Base-by-base conservation (phyloP, 2,797 vertebrate genomes). In the Crocidura indochinensis region DNA sequence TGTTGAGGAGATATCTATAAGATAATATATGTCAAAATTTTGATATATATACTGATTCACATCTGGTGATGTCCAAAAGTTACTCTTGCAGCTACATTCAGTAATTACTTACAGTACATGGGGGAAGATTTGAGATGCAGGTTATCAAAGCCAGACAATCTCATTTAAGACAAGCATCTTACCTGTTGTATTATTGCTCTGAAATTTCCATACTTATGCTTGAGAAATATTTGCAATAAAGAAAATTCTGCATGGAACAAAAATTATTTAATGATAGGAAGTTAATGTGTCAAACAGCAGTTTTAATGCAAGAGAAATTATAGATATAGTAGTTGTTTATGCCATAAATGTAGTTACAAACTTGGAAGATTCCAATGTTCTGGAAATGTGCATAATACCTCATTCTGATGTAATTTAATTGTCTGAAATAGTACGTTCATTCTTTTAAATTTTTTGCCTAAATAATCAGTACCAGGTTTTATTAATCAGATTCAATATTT, bases 381-480 rank as follows among this genome's bases (percentile, higher is more conserved):
- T 62, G 6, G 9, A 83, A 60, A 67, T 51, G 27, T 75, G 2
- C 29, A 85, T n/a, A 88, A 8, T 47, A 19, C 91, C 53, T 49
- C 17, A 68, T 12, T 47, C 0, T 44, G 9, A n/a, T 81, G 19
- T 46, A 71, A 81, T 81, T 79, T 78, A 53, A 74, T 80, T 29
- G 6, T 90, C 71, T 82, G 49, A 72, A 80, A 89, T 77, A 14
- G 14, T 72, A 87, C 49, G 69, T 73, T 44, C 5, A 62, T 68
- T 81, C 12, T 51, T 91, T 88, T 84, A 22, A 49, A 62, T 79
- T 88, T 92, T n/a, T 76, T 83, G 27, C n/a, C n/a, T 81, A 79
- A 90, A 87, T 72, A 90, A 90, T 67, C 53, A 6, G 87, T 84
- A 51, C 20, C 17, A 51, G 69, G 68, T 8, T 82, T 88, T 78